Percentiles rank a stretch among this genome's conserved stretches.
These are phyloP conservation scores for Drosophila melanica DNA, from an alignment of 1,140 invertebrate species.

Conservation along the genomic window DNA sequence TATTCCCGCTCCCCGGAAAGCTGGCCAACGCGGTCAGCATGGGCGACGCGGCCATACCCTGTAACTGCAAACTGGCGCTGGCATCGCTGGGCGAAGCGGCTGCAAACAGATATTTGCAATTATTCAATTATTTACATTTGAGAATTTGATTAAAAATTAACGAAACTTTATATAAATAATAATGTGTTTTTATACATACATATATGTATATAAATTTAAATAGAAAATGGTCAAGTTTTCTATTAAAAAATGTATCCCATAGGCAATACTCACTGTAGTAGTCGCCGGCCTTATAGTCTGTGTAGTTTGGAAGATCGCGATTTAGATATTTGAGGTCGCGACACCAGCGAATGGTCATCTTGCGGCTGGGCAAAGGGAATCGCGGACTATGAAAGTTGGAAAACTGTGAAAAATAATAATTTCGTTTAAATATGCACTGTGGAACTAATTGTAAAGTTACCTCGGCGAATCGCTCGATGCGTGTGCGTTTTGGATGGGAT, in stretches of 20 bases:
- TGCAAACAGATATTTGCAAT: neutral
- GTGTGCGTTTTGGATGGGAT: constrained; percentile 76
- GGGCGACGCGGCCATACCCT: constrained; percentile 45
- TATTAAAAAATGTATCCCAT: too few species aligned
- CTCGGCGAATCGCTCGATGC: constrained; percentile 72
- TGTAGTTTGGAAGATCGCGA: constrained; percentile 71
- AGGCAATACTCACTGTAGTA: constrained; percentile 58
- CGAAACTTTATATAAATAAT: too few species aligned
- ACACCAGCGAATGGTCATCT: constrained; percentile 80
- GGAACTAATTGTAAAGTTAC: constrained; percentile 35
- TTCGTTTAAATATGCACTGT: too few species aligned
- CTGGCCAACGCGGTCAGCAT: constrained; percentile 87
- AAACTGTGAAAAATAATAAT: constrained; percentile 34
- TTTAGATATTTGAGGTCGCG: constrained; percentile 78
- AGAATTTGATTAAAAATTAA: too few species aligned
- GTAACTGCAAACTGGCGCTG: constrained; percentile 46
- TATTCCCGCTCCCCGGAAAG: constrained; percentile 92
- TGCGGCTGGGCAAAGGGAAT: constrained; percentile 71
- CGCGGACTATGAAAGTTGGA: constrained; percentile 78
- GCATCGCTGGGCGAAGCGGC: constrained; percentile 63
- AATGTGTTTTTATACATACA: too few species aligned
- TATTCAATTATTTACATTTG: too few species aligned
- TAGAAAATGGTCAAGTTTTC: too few species aligned
- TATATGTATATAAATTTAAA: too few species aligned
- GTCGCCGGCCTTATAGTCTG: constrained; percentile 68